Evolutionary conservation across 1,140 invertebrate species (phyloP).

Genomic region (Thaumatotibia leucotreta): DNA sequence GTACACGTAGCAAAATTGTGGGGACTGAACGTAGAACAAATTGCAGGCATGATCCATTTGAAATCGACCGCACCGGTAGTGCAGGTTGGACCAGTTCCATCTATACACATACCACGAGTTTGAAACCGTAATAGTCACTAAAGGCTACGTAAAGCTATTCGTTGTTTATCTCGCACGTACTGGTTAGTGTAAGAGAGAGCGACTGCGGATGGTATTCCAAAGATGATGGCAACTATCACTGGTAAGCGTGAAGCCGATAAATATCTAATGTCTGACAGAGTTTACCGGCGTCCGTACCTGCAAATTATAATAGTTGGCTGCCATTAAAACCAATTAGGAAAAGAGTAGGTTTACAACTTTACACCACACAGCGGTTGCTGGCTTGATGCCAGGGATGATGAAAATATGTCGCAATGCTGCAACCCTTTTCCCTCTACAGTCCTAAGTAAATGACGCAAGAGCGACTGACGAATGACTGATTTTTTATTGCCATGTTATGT

Average conservation of each 20-base stretch:
- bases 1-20: not conserved
- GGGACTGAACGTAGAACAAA: slow-evolving; percentile 19
- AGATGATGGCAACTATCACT: no score
- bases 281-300: not conserved
- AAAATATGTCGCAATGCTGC: slow-evolving; percentile 9
- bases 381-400: slow-evolving; percentile 3
- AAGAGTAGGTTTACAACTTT: not conserved
- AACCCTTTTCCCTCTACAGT: not conserved
- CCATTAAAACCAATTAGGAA: not conserved
- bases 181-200: no score
- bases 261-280: slow-evolving; percentile 19
- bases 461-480: not conserved
- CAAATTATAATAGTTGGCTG: slow-evolving; percentile 7
- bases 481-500: not conserved
- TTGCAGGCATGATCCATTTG: slow-evolving; percentile 25
- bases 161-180: no score
- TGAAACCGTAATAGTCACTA: no score
- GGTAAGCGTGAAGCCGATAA: no score
- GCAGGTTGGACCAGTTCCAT: slow-evolving; percentile 19
- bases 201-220: no score
- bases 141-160: no score
- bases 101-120: no score
- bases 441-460: not conserved
- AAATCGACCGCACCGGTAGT: slow-evolving; percentile 12
- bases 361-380: not conserved